phyloP scores from a whole-genome alignment of 64 coral and sea anemone genomes.

The Pocillopora verrucosa region DNA sequence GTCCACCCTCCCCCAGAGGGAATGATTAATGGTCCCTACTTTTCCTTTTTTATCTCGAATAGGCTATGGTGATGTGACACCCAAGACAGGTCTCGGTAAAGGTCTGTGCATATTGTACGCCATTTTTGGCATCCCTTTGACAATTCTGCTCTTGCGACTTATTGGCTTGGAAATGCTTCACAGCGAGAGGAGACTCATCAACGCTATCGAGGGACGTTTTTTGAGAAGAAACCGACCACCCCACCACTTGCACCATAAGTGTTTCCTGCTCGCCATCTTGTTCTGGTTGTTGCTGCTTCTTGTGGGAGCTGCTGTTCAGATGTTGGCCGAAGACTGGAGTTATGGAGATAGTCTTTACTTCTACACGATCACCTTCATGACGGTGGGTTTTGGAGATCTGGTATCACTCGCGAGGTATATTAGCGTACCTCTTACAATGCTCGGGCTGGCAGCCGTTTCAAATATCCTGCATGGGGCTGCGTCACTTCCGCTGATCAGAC shows the following conservation, averaged over 20 bases:
- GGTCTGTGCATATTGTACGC: slow-evolving; percentile 30
- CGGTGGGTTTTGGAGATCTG: slow-evolving; percentile 57
- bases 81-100: slow-evolving; percentile 19
- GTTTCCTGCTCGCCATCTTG: slow-evolving; percentile 17
- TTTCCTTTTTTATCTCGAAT: not conserved
- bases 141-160: slow-evolving; percentile 10
- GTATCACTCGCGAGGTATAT: slow-evolving; percentile 14
- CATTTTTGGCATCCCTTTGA: slow-evolving; percentile 34
- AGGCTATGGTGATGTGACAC: slow-evolving; percentile 56
- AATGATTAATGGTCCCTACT: no score
- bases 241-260: slow-evolving; percentile 9
- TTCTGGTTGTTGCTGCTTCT: not conserved
- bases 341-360: slow-evolving; percentile 45
- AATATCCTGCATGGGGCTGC: slow-evolving; percentile 14
- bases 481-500: slow-evolving; percentile 9
- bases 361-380: slow-evolving; percentile 29
- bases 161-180: slow-evolving; percentile 47
- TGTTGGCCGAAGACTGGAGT: slow-evolving; percentile 30
- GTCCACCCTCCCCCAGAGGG: no score
- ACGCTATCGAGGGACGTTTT: not conserved
- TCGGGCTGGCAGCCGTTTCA: slow-evolving; percentile 26
- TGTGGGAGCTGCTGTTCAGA: slow-evolving; percentile 3
- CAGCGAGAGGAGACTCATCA: slow-evolving; percentile 21
- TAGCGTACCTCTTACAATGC: not conserved
- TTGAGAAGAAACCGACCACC: not conserved